These are phyloP conservation scores for Drosophila hamatofila DNA, from an alignment of 2,888 invertebrate genomes.

Conservation along the genomic window DNA sequence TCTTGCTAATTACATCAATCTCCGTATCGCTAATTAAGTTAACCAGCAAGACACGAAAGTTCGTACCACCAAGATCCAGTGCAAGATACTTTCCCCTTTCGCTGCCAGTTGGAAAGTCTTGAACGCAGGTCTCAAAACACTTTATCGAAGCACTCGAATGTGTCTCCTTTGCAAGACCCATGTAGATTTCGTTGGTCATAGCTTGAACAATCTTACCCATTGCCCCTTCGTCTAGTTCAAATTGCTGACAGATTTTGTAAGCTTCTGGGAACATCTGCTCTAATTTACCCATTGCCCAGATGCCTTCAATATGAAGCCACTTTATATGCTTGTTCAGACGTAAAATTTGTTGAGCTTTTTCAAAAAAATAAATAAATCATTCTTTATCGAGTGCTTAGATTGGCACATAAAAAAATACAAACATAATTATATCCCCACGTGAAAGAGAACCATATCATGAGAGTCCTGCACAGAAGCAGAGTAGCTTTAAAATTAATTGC, in stretches of 20 bases:
- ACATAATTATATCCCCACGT: not conserved
- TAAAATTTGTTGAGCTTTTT: not conserved
- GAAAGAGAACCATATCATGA: not conserved
- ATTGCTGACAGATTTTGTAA: slow-evolving; percentile 87
- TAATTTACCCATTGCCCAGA: slow-evolving; percentile 90
- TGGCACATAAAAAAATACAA: not conserved
- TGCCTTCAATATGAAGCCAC: too few species aligned
- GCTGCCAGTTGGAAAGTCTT: slow-evolving; percentile 96
- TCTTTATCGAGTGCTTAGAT: slow-evolving; percentile 1
- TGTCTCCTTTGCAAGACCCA: slow-evolving; percentile 91
- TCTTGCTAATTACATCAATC: slow-evolving; percentile 95
- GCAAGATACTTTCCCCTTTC: slow-evolving; percentile 97
- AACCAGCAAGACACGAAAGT: slow-evolving; percentile 97
- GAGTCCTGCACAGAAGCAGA: too few species aligned
- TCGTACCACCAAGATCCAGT: slow-evolving; percentile 98
- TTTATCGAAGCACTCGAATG: slow-evolving; percentile 92
- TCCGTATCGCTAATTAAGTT: slow-evolving; percentile 89
- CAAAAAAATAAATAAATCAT: not conserved
- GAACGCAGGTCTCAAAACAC: slow-evolving; percentile 97
- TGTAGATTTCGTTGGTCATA: slow-evolving; percentile 90
- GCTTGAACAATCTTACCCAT: slow-evolving; percentile 90
- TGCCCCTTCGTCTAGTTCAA: slow-evolving; percentile 90
- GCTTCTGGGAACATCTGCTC: slow-evolving; percentile 88
- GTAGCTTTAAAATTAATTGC: not conserved
- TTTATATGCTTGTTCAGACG: not conserved